Evolutionary conservation across 1,140 invertebrate genomes (phyloP), one percentile per base, ranked within the genome.

Genomic region (Ganaspis sp.): DNA sequence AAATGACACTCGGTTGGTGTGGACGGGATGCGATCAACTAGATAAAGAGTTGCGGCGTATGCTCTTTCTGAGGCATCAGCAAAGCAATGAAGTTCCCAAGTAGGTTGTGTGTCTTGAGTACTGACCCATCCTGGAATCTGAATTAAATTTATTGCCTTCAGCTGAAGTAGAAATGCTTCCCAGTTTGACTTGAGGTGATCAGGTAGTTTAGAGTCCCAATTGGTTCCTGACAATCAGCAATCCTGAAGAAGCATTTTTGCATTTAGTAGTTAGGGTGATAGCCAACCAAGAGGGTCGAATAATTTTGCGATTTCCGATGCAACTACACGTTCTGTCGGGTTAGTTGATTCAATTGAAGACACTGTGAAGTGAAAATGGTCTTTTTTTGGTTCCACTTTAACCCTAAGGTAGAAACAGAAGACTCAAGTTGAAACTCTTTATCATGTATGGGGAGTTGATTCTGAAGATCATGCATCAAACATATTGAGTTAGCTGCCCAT

Each of bases 31-130:
- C 42, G 34, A 15, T 40, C 9, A 17, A 42, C 19, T 29, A 83
- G 1, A 72, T 84, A 84, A 29, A 84, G 0, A 26, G 53, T 37
- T 9, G 83, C 80, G 1, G 77, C 74, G 26, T 80, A 83, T 1
- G 79, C 79, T 42, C 23, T 9, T 2, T 21, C 17, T 4, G 81
- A 79, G 0, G 83, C 81, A 21, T 84, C 81, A 0, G 76, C 21
- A 64, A 84, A 84, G 1, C 71, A 79, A 49, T 83, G 81, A 11
- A 84, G 11, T 53, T 76, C 70, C 40, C 49, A 77, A 9, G 1
- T 9, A 6, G 12, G 8, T 12, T 17, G 19, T 12, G 15, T 5
- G 6, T 21, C 2, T 15, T 45, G 12, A 8, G 58, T 49, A 3
- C 34, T 42, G 4, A 69, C 21, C 76, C 76, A 77, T 11, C 76